Percentiles rank a stretch among this genome's conserved stretches.
phyloP scores from a whole-genome alignment of 2,888 invertebrate species.

The Amblyjoppa proteus region DNA sequence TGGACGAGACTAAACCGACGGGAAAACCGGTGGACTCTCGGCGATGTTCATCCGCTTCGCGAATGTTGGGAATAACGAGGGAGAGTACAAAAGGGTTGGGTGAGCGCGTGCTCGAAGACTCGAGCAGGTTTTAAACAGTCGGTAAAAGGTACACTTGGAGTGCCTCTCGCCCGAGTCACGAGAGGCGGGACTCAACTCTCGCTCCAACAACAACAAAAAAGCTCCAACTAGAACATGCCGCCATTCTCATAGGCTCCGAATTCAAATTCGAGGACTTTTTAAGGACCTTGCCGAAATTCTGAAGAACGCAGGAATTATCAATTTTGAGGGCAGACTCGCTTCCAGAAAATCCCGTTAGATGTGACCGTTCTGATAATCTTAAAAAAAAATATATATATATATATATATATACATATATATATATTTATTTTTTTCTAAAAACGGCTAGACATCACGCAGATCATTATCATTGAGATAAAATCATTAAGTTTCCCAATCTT shows the following conservation, averaged over 20 bases:
- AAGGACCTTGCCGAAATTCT: too few relatives aligned
- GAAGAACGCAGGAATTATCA: too few relatives aligned
- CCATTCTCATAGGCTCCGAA: too few relatives aligned
- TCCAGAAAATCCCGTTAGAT: too few relatives aligned
- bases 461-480: neutral
- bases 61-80: conserved; percentile 64
- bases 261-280: too few relatives aligned
- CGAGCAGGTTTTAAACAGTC: conserved; percentile 31
- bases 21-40: conserved; percentile 34
- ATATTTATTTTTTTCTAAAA: too few relatives aligned
- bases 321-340: too few relatives aligned
- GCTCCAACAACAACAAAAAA: neutral
- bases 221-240: neutral
- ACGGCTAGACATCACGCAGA: too few relatives aligned
- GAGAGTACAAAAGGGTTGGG: conserved; percentile 62
- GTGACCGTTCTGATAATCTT: too few relatives aligned
- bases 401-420: too few relatives aligned
- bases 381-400: too few relatives aligned
- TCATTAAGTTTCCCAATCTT: neutral
- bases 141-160: conserved; percentile 50
- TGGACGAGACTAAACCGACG: conserved; percentile 32
- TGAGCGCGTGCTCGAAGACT: conserved; percentile 13
- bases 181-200: conserved; percentile 17
- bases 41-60: conserved; percentile 33
- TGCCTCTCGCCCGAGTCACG: conserved; percentile 40